These are phyloP conservation scores for Amniataba percoides DNA, from an alignment of 2,797 vertebrate species.

Conservation along the genomic window DNA sequence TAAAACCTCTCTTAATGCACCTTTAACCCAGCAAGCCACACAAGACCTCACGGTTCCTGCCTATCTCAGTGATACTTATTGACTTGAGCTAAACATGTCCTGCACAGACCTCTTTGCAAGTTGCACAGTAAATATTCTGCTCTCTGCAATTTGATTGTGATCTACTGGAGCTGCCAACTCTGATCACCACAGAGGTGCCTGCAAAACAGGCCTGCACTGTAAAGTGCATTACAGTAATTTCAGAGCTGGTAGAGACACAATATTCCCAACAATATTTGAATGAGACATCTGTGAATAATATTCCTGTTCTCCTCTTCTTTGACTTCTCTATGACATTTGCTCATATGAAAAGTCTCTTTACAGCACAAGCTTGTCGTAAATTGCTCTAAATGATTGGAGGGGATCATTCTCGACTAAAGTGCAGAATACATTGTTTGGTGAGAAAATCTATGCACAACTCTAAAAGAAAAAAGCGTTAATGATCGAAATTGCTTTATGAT, in stretches of 20 bases:
- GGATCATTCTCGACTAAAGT: neutral
- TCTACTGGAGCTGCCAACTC: conserved; percentile 48
- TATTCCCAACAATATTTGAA: neutral
- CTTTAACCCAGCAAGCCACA: conserved; percentile 46
- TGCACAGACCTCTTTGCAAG: conserved; percentile 34
- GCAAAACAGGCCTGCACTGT: neutral
- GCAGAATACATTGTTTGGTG: neutral
- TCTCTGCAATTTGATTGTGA: conserved; percentile 54
- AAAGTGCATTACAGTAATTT: neutral
- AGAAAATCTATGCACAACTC: neutral
- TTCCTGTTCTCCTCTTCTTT: neutral
- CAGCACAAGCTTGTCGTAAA: neutral
- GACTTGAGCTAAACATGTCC: conserved; percentile 48
- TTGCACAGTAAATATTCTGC: conserved; percentile 36
- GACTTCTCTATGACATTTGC: neutral
- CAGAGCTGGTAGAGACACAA: conserved; percentile 1
- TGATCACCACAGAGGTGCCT: conserved; percentile 30
- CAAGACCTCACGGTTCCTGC: conserved; percentile 38
- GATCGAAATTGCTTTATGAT: neutral
- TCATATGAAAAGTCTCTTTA: neutral
- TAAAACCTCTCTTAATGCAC: conserved; percentile 53
- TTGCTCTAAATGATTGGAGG: neutral
- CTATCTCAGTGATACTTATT: conserved; percentile 56
- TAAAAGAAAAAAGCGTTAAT: neutral
- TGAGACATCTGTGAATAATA: neutral